Percentiles rank a stretch among this genome's conserved stretches.
phyloP scores from a whole-genome alignment of 2,113 vertebrate genomes.

The Pelmatolapia mariae region DNA sequence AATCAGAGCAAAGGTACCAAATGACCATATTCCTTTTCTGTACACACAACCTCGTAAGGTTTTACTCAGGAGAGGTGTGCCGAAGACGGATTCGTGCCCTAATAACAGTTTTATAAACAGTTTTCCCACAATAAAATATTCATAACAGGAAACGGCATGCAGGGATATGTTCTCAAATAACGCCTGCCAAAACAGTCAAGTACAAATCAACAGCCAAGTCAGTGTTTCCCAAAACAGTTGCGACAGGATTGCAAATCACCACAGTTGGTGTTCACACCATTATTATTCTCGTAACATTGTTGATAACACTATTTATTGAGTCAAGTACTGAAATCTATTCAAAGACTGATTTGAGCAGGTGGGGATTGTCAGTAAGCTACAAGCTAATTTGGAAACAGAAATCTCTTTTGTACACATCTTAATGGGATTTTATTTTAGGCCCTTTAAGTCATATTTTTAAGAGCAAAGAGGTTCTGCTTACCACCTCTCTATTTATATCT shows the following conservation, averaged over 20 bases:
- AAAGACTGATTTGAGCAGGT: neutral
- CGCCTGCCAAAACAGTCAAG: conserved; percentile 22
- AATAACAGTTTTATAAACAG: neutral
- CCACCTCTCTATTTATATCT: neutral
- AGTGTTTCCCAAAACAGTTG: conserved; percentile 46
- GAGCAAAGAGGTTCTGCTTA: neutral
- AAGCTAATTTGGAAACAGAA: neutral
- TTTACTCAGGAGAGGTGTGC: neutral
- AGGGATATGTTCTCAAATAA: neutral
- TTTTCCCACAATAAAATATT: neutral
- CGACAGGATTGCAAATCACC: conserved; percentile 14
- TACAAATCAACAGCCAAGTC: conserved; percentile 14
- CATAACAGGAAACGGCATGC: neutral
- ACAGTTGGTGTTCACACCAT: conserved; percentile 43
- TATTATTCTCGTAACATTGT: conserved; percentile 11
- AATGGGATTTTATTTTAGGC: neutral
- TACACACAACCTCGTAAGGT: neutral
- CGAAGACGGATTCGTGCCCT: neutral
- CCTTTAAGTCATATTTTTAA: neutral
- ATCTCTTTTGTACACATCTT: neutral
- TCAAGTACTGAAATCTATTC: neutral
- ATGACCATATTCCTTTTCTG: neutral
- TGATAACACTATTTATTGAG: conserved; percentile 16
- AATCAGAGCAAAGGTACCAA: conserved; percentile 83
- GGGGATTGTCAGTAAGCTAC: neutral